Base-by-base conservation (phyloP, 2,113 vertebrate species). In the Triplophysa dalaica region DNA sequence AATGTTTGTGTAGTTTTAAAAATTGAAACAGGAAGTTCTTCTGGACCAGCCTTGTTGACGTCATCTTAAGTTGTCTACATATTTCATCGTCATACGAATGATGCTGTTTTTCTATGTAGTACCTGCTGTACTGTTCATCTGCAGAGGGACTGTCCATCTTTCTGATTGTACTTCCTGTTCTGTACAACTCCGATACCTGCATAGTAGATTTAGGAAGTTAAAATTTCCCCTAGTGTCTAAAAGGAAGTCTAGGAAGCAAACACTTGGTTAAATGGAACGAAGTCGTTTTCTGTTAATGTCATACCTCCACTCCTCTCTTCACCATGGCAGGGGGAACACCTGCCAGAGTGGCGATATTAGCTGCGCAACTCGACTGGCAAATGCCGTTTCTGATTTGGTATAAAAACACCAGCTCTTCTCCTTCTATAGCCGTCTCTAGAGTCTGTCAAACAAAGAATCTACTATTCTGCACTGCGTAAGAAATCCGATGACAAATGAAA, bases 351-450 rank as follows among this genome's bases (percentile, higher is more conserved):
- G 98, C 97, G 0, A 98, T 96, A 88, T 95, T 95, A 82, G 96
- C 95, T 72, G 98, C 96, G 2, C 96, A 94, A 87, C 95, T 98
- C 81, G 95, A 92, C 1, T 86, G 93, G 67, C 95, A 96, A 19
- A 95, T 84, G 0, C 97, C 98, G 82, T 95, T 92, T 73, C 94
- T 97, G 81, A 99, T 88, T 87, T 96, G 95, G 84, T 97, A 98
- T 82, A 99, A 94, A 89, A 98, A 99, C 81, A 98, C 91, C 86
- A 99, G 84, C 74, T 98, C 96, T 5, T 95, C 91, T 24, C 94
- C 95, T 54, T 98, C 96, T 81, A 97, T 90, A 56, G 95, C 94
- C 10, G 95, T 98, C 89, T 98, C 98, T 85, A 99, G 91, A 38
- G 93, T 97, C 95, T 96, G 87, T 52, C 78, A 82, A 48, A 89